Conservation (phyloP, 35 echinoderm and acorn worm species). For the Eucidaris tribuloides region DNA sequence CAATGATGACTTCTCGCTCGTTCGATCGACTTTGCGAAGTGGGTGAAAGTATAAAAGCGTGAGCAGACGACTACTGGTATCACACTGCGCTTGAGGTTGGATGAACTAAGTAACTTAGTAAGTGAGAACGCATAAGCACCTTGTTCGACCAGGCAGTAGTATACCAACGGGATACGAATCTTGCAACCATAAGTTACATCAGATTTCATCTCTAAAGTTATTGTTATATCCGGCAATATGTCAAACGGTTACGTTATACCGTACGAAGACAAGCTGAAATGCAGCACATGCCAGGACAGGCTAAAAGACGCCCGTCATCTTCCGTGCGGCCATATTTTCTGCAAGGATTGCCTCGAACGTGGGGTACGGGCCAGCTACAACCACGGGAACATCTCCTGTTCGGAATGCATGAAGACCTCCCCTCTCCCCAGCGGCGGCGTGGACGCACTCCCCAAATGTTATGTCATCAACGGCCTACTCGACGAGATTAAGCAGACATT, state of each 20-base stretch:
- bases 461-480: background rate
- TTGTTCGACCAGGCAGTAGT: too few species aligned
- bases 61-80: too few species aligned
- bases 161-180: too few species aligned
- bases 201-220: too few species aligned
- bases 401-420: background rate
- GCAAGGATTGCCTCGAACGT: background rate
- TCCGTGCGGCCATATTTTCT: background rate
- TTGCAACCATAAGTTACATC: too few species aligned
- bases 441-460: background rate
- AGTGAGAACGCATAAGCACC: too few species aligned
- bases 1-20: too few species aligned
- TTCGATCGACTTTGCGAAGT: too few species aligned
- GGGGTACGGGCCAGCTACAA: background rate
- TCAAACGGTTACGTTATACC: conserved; percentile 1
- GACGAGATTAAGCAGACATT: conserved; percentile 5
- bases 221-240: too few species aligned
- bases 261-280: conserved; percentile 10
- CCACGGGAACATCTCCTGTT: background rate
- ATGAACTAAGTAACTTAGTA: too few species aligned
- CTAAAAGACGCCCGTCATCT: background rate
- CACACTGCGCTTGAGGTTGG: too few species aligned
- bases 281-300: conserved; percentile 6
- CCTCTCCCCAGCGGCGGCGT: background rate
- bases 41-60: too few species aligned